Conservation (phyloP, 1,140 invertebrate genomes). For the Aphelenchoides besseyi region DNA sequence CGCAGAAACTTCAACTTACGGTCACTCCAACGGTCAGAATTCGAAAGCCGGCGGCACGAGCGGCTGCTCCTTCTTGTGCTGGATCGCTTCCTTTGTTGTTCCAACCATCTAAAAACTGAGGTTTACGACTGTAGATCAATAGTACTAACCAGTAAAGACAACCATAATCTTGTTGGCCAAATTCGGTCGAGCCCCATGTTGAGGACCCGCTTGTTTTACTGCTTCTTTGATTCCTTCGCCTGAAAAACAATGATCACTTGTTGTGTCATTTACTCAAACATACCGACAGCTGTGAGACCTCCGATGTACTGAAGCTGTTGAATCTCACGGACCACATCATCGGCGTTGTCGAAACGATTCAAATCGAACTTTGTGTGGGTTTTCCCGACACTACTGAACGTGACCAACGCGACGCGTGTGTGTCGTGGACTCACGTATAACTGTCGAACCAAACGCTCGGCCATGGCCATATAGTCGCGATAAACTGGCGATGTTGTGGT, state of each 20-base stretch:
- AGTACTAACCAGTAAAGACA: conserved; percentile 34
- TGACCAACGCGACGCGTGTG: conserved; percentile 59
- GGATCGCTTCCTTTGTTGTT: conserved; percentile 54
- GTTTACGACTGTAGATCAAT: too few species aligned
- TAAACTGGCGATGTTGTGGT: conserved; percentile 58
- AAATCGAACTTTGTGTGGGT: conserved; percentile 55
- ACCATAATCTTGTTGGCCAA: conserved; percentile 57
- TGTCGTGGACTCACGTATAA: conserved; percentile 55
- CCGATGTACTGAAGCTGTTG: conserved; percentile 48
- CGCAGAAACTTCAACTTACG: conserved; percentile 31
- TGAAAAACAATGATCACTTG: conserved; percentile 32
- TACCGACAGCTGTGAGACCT: conserved; percentile 58
- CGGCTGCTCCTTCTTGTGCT: conserved; percentile 28
- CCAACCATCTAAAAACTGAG: conserved; percentile 53
- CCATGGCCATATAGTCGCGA: conserved; percentile 45
- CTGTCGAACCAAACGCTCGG: conserved; percentile 40
- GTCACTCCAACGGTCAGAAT: conserved; percentile 45
- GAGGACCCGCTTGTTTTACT: conserved; percentile 46
- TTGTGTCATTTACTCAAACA: neutral
- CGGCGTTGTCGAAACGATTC: conserved; percentile 51
- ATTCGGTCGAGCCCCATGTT: conserved; percentile 50
- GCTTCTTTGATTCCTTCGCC: conserved; percentile 54
- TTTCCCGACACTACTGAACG: conserved; percentile 52
- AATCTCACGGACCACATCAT: conserved; percentile 52
- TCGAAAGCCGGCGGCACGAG: conserved; percentile 40